phyloP scores from a whole-genome alignment of 2,113 vertebrate species.

The Salvelinus namaycush region DNA sequence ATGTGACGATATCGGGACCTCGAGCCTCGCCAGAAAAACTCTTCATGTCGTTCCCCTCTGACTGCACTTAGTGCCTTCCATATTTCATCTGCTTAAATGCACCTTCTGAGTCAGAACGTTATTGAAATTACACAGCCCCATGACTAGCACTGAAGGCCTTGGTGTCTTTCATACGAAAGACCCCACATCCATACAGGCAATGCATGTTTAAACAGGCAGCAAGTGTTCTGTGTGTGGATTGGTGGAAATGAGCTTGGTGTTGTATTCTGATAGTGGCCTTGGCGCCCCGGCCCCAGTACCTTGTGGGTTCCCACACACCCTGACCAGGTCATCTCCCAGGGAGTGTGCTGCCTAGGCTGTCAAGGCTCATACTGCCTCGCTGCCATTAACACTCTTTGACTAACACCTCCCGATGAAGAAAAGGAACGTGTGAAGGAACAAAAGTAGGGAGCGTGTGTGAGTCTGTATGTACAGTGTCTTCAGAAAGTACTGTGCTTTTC shows the following conservation, averaged over 20 bases:
- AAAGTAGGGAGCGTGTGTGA: slow-evolving; percentile 1
- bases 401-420: slow-evolving; percentile 28
- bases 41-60: slow-evolving; percentile 43
- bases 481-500: no score
- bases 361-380: slow-evolving; percentile 1
- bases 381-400: slow-evolving; percentile 27
- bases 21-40: slow-evolving; percentile 45
- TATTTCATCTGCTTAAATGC: neutral
- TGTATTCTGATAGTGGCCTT: slow-evolving; percentile 20
- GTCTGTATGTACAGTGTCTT: neutral
- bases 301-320: neutral
- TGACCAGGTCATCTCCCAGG: slow-evolving; percentile 19
- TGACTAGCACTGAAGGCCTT: neutral
- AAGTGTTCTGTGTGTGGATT: neutral
- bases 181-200: neutral
- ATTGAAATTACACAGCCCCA: neutral
- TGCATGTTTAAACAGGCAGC: neutral
- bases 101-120: neutral
- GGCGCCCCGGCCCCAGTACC: neutral
- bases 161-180: neutral
- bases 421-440: slow-evolving; percentile 23
- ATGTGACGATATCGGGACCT: slow-evolving; percentile 26
- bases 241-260: neutral
- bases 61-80: neutral
- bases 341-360: neutral